Conservation (phyloP, 1,140 invertebrate genomes). For the Mylabris phalerata region DNA sequence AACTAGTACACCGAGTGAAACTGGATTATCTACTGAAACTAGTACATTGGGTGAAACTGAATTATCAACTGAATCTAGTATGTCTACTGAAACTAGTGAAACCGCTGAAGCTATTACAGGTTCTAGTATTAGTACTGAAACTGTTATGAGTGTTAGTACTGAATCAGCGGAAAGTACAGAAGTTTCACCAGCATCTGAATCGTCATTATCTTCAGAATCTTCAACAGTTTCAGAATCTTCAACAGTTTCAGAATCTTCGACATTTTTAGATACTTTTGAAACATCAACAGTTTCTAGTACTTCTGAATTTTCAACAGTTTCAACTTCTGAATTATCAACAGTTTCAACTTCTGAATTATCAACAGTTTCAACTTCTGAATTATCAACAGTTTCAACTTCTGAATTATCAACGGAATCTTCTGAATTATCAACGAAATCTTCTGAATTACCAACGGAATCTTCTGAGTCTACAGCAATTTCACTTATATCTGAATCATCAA, state of each 20-base stretch:
- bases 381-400: conserved; percentile 9
- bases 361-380: conserved; percentile 8
- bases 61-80: too few species aligned
- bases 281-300: not conserved
- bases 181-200: conserved; percentile 12
- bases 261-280: too few species aligned
- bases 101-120: not conserved
- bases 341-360: too few species aligned
- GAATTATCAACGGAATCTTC: conserved; percentile 10
- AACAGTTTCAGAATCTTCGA: conserved; percentile 3
- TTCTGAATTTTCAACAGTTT: conserved; percentile 18
- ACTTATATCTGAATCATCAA: conserved; percentile 5
- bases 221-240: conserved; percentile 17
- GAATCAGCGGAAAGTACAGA: conserved; percentile 6
- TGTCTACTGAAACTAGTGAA: too few species aligned
- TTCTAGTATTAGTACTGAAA: not conserved
- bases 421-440: conserved; percentile 15
- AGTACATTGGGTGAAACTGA: too few species aligned
- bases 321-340: conserved; percentile 19
- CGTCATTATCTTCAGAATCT: conserved; percentile 7
- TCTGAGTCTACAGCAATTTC: conserved; percentile 26
- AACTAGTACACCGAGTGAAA: not conserved
- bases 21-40: too few species aligned
- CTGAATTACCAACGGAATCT: conserved; percentile 14
- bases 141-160: conserved; percentile 16